Evolutionary conservation across 2,113 vertebrate genomes (phyloP).

Genomic region (Xiphorhynchus elegans): DNA sequence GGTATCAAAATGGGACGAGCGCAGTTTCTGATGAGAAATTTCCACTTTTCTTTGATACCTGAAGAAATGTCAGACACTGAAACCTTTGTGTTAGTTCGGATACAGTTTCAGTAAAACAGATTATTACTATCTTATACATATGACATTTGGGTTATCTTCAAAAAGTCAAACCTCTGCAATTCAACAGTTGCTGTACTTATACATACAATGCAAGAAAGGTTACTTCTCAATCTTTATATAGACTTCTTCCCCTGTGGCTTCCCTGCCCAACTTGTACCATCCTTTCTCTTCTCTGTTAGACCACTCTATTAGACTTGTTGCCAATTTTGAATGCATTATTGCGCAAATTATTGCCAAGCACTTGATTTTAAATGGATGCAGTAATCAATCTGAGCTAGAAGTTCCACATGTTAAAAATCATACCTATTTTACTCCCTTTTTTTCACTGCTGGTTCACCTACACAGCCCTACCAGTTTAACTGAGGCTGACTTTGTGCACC

Average conservation of each 20-base stretch:
- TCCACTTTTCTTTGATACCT: background rate
- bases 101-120: background rate
- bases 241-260: accelerated
- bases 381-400: background rate
- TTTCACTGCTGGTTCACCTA: background rate
- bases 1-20: background rate
- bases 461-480: background rate
- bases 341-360: background rate
- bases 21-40: background rate
- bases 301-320: background rate
- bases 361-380: background rate
- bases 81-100: background rate
- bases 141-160: constrained; percentile 8
- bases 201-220: background rate
- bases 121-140: background rate
- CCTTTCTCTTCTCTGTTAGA: background rate
- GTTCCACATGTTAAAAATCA: background rate
- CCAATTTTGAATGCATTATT: background rate
- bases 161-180: background rate
- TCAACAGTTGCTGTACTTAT: background rate
- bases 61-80: constrained; percentile 1
- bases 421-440: background rate
- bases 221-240: background rate
- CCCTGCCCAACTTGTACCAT: background rate
- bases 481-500: background rate